Conservation (phyloP, 2,888 invertebrate genomes). For the Periphyllus acericola region DNA sequence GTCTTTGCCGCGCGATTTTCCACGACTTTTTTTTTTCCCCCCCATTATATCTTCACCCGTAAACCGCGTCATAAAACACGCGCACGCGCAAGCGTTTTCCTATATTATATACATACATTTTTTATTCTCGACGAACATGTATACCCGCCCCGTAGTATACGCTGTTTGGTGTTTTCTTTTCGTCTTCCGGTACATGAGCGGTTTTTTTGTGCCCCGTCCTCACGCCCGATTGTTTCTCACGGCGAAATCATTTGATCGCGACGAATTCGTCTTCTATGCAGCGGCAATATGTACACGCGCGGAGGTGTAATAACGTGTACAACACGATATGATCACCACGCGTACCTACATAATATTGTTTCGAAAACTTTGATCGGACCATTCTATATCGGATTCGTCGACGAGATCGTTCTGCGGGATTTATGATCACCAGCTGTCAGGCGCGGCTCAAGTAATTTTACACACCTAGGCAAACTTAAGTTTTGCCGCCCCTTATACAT, state of each 20-base stretch:
- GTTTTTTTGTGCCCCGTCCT: not conserved
- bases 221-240: not conserved
- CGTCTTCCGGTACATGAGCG: not conserved
- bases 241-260: not conserved
- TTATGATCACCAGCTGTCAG: no score
- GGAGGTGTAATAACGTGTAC: no score
- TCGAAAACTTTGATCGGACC: no score
- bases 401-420: no score
- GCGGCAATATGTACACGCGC: not conserved
- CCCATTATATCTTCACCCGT: not conserved
- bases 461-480: no score
- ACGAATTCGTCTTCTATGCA: not conserved
- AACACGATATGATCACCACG: no score
- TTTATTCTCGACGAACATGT: not conserved
- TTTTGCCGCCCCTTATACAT: no score
- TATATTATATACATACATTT: no score
- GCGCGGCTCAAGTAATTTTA: no score
- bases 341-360: no score
- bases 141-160: no score
- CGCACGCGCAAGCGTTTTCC: not conserved
- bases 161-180: not conserved
- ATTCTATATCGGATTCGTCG: no score
- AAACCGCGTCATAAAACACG: slow-evolving; percentile 11
- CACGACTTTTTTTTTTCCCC: slow-evolving; percentile 12
- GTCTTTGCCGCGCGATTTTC: slow-evolving; percentile 15